These are phyloP conservation scores for Eciton burchellii DNA, from an alignment of 1,140 invertebrate genomes.

Conservation along the genomic window DNA sequence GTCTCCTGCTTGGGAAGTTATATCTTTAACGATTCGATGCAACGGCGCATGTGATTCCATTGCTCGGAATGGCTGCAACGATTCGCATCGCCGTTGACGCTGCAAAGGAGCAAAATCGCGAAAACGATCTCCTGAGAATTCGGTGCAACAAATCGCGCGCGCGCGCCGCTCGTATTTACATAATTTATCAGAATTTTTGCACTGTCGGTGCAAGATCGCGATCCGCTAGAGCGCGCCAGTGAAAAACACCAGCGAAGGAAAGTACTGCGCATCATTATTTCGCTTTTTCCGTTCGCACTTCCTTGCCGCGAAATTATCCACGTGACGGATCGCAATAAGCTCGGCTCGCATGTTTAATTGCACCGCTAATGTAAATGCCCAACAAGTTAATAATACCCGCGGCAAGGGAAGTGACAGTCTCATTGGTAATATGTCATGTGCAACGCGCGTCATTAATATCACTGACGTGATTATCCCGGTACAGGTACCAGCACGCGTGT, in stretches of 20 bases:
- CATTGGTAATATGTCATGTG: constrained; percentile 57
- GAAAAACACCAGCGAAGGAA: background rate
- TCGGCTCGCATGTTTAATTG: constrained; percentile 56
- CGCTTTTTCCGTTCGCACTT: background rate
- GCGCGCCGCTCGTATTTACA: background rate
- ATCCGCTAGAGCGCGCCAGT: background rate
- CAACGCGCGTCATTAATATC: constrained; percentile 59
- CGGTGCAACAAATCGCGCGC: no score
- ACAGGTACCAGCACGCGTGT: background rate
- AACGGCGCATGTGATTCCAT: no score
- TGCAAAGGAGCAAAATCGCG: no score
- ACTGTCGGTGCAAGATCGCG: background rate
- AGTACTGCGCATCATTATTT: background rate
- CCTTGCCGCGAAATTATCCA: constrained; percentile 25
- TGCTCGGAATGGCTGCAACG: no score
- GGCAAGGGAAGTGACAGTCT: constrained; percentile 45
- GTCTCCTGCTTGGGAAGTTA: no score
- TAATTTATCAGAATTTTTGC: no score
- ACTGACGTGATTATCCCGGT: constrained; percentile 41
- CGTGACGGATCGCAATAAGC: constrained; percentile 52
- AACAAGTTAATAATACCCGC: constrained; percentile 57
- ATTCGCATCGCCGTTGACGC: no score
- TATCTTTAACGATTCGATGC: no score
- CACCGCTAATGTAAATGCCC: constrained; percentile 51
- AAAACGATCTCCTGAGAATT: no score